Evolutionary conservation across 2,888 invertebrate genomes (phyloP).

Genomic region (Podotricha telesiphe): DNA sequence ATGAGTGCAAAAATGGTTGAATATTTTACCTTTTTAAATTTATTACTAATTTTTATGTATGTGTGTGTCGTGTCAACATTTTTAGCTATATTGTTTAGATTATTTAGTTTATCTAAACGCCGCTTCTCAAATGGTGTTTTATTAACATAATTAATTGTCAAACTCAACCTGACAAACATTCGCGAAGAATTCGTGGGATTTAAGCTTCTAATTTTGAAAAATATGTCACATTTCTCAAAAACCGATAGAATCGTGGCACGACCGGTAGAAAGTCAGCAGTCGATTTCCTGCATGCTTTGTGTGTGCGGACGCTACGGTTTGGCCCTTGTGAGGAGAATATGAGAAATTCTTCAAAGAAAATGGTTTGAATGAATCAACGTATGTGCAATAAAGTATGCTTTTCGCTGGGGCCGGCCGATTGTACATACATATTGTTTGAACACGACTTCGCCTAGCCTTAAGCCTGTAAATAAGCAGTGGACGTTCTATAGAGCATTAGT

Average conservation of each 20-base stretch:
- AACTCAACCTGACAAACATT: too few species aligned
- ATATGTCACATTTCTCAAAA: conserved; percentile 17
- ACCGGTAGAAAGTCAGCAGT: conserved; percentile 32
- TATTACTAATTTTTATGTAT: too few species aligned
- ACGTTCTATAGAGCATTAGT: conserved; percentile 32
- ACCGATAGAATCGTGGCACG: conserved; percentile 24
- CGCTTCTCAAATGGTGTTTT: background rate
- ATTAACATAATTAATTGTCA: too few species aligned
- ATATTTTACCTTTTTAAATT: too few species aligned
- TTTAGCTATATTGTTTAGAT: background rate
- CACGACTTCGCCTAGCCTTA: conserved; percentile 49
- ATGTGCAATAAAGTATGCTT: conserved; percentile 45
- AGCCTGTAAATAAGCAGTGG: conserved; percentile 49
- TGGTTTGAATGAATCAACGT: conserved; percentile 31
- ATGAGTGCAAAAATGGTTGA: background rate
- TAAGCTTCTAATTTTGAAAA: too few species aligned
- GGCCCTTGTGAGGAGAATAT: conserved; percentile 56
- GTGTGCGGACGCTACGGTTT: conserved; percentile 70
- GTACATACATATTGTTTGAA: conserved; percentile 66
- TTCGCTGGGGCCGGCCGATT: conserved; percentile 63
- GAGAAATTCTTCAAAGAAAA: conserved; percentile 32
- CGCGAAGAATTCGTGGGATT: too few species aligned
- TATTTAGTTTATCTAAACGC: background rate
- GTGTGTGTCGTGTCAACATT: background rate
- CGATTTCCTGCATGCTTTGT: conserved; percentile 77